Base-by-base conservation (phyloP, 2,888 invertebrate genomes). In the Muschampia plurimacula region DNA sequence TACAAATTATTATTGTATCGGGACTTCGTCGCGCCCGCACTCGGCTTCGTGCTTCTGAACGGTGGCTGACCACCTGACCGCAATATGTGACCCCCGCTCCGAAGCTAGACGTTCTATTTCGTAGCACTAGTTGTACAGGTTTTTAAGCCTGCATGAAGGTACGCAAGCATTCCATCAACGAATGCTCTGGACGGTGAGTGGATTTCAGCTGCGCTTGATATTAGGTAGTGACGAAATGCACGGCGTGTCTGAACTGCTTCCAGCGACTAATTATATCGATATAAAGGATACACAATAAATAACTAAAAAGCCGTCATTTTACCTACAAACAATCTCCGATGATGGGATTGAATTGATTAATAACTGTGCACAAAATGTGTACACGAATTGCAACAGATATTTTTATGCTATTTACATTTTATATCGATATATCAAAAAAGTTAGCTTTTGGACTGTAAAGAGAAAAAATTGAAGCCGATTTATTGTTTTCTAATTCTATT, bases 121-220 rank as follows among this genome's bases (percentile, higher is more conserved):
- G 90, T 93, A 92, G 92, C 85, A 87, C 87, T 92, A 92, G 90
- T 86, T 87, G 85, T 83, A 84, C 86, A 87, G 89, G 88, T 87
- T 85, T 84, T 86, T 83, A 72, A 86, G 82, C 80, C 86, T 85
- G 93, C 93, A 93, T 93, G 93, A 89, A 88, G 91, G 90, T 89
- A 88, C 86, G 46, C 83, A 92, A 93, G 89, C 93, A 93, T 93
- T 93, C 93, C 91, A 82, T 86, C 84, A 83, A 91, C 93, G 93
- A 93, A 89, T 93, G 93, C 88, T 84, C 81, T 77, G 74, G 76
- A 88, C 84, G 93, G 93, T 93, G 89, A 93, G 93, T 93, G 80
- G 81, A 83, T 84, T 83, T 80, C 82, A 82, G 89, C 91, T 90
- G 89, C 78, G 92, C 92, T 88, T 84, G 70, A 75, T 73, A 72